Percentiles rank a stretch among this genome's conserved stretches.
Conservation (phyloP, 1,140 invertebrate genomes). For the Homarus americanus region DNA sequence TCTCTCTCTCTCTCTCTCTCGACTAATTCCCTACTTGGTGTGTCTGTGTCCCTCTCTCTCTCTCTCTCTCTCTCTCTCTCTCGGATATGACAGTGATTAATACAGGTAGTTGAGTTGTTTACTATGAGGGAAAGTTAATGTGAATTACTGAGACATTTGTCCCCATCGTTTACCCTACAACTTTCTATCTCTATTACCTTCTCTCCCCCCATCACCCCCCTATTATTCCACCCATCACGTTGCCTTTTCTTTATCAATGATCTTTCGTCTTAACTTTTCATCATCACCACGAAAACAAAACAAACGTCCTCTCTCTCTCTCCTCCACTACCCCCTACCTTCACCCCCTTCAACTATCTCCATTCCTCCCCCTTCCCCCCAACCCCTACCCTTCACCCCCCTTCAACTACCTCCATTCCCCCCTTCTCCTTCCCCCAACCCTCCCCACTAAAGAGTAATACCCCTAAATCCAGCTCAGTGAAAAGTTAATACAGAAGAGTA, state of each 20-base stretch:
- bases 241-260: not conserved
- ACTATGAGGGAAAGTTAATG: too few species aligned
- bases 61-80: too few species aligned
- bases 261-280: not conserved
- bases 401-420: not conserved
- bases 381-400: not conserved
- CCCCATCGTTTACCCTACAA: too few species aligned
- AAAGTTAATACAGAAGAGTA: slow-evolving; percentile 58
- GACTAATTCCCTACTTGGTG: too few species aligned
- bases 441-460: not conserved
- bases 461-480: slow-evolving; percentile 7
- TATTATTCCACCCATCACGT: not conserved
- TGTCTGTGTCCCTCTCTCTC: too few species aligned
- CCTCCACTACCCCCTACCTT: too few species aligned
- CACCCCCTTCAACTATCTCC: not conserved
- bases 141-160: too few species aligned
- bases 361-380: not conserved
- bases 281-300: not conserved
- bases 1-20: too few species aligned
- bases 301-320: not conserved
- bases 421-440: not conserved
- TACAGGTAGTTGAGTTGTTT: too few species aligned
- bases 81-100: too few species aligned
- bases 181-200: not conserved
- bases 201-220: not conserved